Evolutionary conservation across 2,797 vertebrate genomes (phyloP).

Genomic region (Paramormyrops hopkinsi): DNA sequence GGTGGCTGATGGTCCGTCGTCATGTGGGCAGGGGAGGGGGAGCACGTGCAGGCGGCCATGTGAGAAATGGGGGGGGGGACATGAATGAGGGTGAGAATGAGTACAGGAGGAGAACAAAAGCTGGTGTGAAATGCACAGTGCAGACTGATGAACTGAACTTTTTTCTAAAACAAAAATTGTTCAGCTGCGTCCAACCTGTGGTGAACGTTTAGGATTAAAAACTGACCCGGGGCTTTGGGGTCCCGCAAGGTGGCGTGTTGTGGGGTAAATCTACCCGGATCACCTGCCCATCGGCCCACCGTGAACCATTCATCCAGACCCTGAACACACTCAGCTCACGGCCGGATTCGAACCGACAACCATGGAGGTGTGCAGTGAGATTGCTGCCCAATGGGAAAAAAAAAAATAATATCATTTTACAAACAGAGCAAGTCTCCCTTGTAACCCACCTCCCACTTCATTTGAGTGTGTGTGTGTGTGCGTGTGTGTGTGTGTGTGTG

Average conservation of each 20-base stretch:
- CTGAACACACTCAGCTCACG: not conserved
- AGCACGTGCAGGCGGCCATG: not conserved
- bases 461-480: slow-evolving; percentile 12
- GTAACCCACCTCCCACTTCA: not conserved
- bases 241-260: not conserved
- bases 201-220: not conserved
- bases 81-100: not conserved
- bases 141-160: not conserved
- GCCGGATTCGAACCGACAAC: not conserved
- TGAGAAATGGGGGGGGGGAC: not conserved
- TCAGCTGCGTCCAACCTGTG: not conserved
- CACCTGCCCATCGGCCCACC: not conserved
- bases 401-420: not conserved
- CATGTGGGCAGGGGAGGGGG: not conserved
- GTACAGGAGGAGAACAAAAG: not conserved
- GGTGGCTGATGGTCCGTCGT: not conserved
- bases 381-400: not conserved
- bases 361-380: not conserved
- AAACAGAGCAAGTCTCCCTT: not conserved
- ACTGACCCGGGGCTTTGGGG: not conserved
- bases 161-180: not conserved
- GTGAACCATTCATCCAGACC: not conserved
- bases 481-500: not conserved
- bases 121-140: not conserved
- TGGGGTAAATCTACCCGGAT: not conserved